Evolutionary conservation across 2,888 invertebrate species (phyloP).

Genomic region (Acronicta aceris): DNA sequence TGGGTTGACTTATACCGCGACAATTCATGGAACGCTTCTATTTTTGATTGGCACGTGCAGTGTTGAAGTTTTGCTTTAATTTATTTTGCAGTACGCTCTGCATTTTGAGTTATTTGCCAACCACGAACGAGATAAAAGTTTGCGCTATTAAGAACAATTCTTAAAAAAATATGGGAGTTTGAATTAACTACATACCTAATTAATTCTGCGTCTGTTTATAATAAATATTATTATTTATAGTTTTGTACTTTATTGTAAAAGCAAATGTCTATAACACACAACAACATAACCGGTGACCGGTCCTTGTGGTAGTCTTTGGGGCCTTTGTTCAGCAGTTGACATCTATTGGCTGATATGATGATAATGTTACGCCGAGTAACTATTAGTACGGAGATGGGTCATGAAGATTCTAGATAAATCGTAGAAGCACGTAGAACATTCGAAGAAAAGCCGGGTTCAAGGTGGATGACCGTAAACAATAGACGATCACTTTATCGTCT

Average conservation of each 20-base stretch:
- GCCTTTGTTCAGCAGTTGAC: no score
- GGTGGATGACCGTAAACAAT: no score
- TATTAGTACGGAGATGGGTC: no score
- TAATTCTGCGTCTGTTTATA: constrained; percentile 11
- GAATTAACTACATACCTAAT: constrained; percentile 13
- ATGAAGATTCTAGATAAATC: no score
- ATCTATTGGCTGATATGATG: no score
- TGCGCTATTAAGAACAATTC: constrained; percentile 10
- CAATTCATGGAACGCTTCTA: constrained; percentile 33
- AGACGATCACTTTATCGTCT: no score
- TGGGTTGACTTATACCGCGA: constrained; percentile 21
- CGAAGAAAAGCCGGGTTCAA: no score
- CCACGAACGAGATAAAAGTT: constrained; percentile 18
- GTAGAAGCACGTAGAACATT: no score
- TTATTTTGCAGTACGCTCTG: constrained; percentile 5
- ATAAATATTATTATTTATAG: constrained; percentile 1
- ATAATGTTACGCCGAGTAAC: no score
- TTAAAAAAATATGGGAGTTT: constrained; percentile 1
- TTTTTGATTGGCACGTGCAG: constrained; percentile 4
- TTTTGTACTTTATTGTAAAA: neutral
- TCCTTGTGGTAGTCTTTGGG: no score
- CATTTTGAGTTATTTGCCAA: constrained; percentile 12
- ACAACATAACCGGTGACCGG: no score
- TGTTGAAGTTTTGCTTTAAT: constrained; percentile 6
- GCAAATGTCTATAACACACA: no score